Evolutionary conservation across 1,140 invertebrate species (phyloP).

Genomic region (Hypothenemus hampei): DNA sequence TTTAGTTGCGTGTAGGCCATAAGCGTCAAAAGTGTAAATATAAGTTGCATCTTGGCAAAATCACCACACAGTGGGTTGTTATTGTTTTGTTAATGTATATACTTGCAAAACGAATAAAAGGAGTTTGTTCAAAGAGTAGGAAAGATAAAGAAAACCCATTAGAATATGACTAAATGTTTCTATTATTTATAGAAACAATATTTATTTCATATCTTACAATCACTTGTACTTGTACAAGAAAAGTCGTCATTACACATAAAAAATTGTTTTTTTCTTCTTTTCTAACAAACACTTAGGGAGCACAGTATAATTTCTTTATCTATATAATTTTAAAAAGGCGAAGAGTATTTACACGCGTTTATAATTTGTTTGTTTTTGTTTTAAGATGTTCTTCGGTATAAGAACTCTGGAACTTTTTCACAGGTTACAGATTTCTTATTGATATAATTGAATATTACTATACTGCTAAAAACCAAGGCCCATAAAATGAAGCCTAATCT

Average conservation of each 20-base stretch:
- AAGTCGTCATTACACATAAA: constrained; percentile 48
- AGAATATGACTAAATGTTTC: constrained; percentile 44
- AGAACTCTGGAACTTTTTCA: constrained; percentile 1
- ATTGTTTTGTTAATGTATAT: no score
- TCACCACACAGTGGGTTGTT: no score
- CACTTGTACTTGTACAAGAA: constrained; percentile 46
- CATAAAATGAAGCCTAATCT: no score
- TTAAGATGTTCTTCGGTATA: not conserved
- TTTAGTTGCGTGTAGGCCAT: not conserved
- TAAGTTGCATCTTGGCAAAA: no score
- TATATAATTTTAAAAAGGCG: constrained; percentile 42
- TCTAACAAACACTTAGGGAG: constrained; percentile 46
- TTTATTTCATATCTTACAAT: constrained; percentile 46
- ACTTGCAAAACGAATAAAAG: no score
- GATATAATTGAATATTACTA: no score
- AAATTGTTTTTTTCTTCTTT: constrained; percentile 44
- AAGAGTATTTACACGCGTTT: constrained; percentile 39
- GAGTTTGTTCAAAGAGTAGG: no score
- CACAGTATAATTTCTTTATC: constrained; percentile 43
- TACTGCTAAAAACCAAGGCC: no score
- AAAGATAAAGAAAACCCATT: no score
- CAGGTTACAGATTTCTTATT: no score
- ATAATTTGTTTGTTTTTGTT: constrained; percentile 24
- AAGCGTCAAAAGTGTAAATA: no score
- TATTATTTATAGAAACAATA: constrained; percentile 46